Percentiles rank a stretch among this genome's conserved stretches.
Conservation (phyloP, 2,888 invertebrate genomes). For the Epistrophella euchroma region DNA sequence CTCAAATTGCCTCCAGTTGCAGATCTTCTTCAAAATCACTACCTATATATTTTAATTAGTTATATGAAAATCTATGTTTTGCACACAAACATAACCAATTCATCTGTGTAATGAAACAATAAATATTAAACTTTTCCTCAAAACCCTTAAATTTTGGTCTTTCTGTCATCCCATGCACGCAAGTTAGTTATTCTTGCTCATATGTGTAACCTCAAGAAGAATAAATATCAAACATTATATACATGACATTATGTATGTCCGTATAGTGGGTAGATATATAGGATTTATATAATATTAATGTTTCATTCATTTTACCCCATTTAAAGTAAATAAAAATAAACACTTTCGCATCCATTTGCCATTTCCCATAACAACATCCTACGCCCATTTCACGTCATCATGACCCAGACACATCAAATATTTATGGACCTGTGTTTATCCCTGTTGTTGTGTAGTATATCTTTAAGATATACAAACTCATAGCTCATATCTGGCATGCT, state of each 20-base stretch:
- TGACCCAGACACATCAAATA: constrained; percentile 50
- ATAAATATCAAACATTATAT: constrained; percentile 23
- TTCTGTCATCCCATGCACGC: background rate
- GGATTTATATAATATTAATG: constrained; percentile 14
- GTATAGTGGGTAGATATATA: background rate
- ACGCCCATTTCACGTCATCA: constrained; percentile 49
- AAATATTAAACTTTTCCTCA: constrained; percentile 52
- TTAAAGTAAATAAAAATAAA: constrained; percentile 61
- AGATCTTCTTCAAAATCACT: constrained; percentile 32
- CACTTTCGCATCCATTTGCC: constrained; percentile 51
- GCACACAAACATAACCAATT: background rate
- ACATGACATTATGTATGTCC: too few relatives aligned
- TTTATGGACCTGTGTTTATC: constrained; percentile 56
- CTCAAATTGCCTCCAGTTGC: constrained; percentile 5
- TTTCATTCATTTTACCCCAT: constrained; percentile 50
- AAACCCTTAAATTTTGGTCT: constrained; percentile 3
- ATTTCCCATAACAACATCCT: constrained; percentile 19
- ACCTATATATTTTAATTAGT: constrained; percentile 43
- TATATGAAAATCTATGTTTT: constrained; percentile 41
- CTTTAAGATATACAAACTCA: constrained; percentile 51
- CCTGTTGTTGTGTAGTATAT: constrained; percentile 5
- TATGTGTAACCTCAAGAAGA: constrained; percentile 7
- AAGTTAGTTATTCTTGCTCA: constrained; percentile 4
- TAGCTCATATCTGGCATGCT: constrained; percentile 45
- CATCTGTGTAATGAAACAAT: constrained; percentile 52